These are phyloP conservation scores for Tachysurus fulvidraco DNA, from an alignment of 2,113 vertebrate species.

Conservation along the genomic window DNA sequence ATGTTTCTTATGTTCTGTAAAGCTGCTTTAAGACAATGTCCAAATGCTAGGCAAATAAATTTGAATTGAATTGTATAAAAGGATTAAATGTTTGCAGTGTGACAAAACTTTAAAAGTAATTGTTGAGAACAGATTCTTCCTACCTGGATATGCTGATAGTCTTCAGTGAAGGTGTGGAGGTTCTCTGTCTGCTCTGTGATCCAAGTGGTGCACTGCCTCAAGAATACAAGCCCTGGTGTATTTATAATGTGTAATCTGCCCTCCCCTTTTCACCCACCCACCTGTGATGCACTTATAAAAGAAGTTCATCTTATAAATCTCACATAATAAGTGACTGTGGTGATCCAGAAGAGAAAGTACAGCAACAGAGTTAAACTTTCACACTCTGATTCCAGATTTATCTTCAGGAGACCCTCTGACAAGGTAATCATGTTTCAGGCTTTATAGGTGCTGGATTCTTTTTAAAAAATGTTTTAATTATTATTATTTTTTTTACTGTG, in stretches of 20 bases:
- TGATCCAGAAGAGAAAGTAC: background rate
- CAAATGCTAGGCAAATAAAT: no score
- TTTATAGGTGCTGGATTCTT: background rate
- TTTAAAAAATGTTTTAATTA: no score
- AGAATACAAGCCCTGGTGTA: background rate
- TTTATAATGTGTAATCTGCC: background rate
- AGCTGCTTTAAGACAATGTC: no score
- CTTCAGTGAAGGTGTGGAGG: background rate
- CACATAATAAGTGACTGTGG: background rate
- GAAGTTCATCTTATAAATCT: background rate
- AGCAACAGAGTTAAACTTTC: background rate
- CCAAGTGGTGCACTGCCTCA: background rate
- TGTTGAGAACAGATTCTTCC: background rate
- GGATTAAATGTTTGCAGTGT: background rate
- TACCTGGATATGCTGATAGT: background rate
- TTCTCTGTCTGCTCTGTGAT: background rate
- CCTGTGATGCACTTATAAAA: background rate
- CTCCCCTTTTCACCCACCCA: background rate
- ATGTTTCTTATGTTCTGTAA: no score
- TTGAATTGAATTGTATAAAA: background rate
- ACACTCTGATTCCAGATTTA: background rate
- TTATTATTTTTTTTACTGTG: background rate
- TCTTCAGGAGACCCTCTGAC: background rate
- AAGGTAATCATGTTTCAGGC: background rate
- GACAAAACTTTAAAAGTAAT: background rate